Evolutionary conservation across 2,888 invertebrate species (phyloP).

Genomic region (Xestoiulus laeticollis): DNA sequence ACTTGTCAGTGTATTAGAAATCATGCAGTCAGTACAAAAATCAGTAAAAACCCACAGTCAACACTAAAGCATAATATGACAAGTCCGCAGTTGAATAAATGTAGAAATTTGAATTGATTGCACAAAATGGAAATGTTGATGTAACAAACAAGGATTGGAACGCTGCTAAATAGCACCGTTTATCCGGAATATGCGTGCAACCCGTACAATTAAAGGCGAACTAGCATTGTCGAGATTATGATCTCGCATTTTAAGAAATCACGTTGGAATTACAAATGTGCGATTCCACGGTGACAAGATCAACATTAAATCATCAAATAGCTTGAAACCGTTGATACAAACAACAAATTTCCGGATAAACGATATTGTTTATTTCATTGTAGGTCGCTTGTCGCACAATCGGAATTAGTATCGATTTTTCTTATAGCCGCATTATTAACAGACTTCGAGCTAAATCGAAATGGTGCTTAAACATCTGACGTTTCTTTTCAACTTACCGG

Average conservation of each 20-base stretch:
- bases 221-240: neutral
- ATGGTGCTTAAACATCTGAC: neutral
- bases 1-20: neutral
- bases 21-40: neutral
- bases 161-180: neutral
- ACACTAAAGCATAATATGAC: neutral
- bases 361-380: conserved; percentile 40
- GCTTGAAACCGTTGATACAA: neutral
- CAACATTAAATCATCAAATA: no score
- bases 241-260: neutral
- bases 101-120: neutral
- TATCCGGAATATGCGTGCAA: neutral
- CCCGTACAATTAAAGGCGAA: neutral
- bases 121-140: neutral
- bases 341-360: neutral
- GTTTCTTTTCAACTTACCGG: conserved; percentile 48
- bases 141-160: neutral
- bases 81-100: neutral
- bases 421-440: neutral
- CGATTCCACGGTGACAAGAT: no score
- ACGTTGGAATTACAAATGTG: no score
- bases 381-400: neutral
- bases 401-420: conserved; percentile 14
- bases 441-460: neutral
- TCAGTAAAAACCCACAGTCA: neutral